Evolutionary conservation across 2,888 invertebrate genomes (phyloP), one percentile per base, ranked within the genome.

Genomic region (Escarpia spicata): DNA sequence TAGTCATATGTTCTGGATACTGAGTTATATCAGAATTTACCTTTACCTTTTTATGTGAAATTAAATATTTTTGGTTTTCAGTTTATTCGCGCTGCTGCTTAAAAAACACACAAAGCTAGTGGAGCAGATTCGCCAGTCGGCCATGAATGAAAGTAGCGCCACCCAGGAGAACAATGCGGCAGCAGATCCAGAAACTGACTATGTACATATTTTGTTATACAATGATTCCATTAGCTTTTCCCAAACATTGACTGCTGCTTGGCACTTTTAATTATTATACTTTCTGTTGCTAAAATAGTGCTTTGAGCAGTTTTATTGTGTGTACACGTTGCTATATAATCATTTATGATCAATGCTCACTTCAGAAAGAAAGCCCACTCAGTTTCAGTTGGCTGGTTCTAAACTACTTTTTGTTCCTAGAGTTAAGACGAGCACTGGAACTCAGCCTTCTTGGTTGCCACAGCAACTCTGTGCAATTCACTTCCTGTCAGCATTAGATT

Each of bases 81-180:
- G 98, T 89, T 96, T 99, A 90, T 99, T 99, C 95, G 98, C 99
- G 96, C 98, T 98, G 0, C 97, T 99, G 92, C 98, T 98, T 0
- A 99, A 98, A 95, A 98, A 99, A 95, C 98, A 97, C 94, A 95
- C 96, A 2, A 96, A 96, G 92, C 95, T 96, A 15, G 95, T 96
- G 58, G 96, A 96, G 60, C 96, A 96, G 93, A 95, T 96, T n/a
- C 94, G 95, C 58, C 93, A 95, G 44, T 93, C 95, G 0, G 95
- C 95, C 9, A 92, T 95, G 60, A 93, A 94, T 92, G 94, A 93
- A 92, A 91, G 75, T 15, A 52, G 52, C 43, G 44, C n/a, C n/a
- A 31, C 43, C 26, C 37, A 37, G 31, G 92, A 92, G 12, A 92
- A 92, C 90, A 45, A 52, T 37, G 91, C 92, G n/a, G 92, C 93